Evolutionary conservation across 2,888 invertebrate genomes (phyloP), one percentile per base, ranked within the genome.

Genomic region (Agrotis segetum): DNA sequence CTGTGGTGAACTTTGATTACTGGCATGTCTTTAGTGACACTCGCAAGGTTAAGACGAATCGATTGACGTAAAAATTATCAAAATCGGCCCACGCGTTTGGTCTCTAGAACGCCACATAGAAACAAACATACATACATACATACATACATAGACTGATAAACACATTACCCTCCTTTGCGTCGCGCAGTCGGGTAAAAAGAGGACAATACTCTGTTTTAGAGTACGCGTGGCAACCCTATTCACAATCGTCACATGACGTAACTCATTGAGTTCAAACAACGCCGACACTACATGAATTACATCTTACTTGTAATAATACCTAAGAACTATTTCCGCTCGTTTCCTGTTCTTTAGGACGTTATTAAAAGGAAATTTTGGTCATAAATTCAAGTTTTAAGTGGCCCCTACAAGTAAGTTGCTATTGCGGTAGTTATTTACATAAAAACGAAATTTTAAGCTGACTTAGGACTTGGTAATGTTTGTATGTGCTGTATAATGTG

Each of bases 231-330:
- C 40, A 40, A 40, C 40, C 40, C 40, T 40, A 40, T 82, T 88
- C 82, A 87, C 88, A 83, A 87, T 79, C 81, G 76, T 75, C 77
- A 81, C 67, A 82, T 89, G 87, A 89, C 83, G 85, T 85, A 83
- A 87, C 84, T 55, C 50, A 74, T 53, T 56, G 44, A 76, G 71
- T 83, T 90, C 85, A 88, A 90, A 89, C 87, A 81, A 65, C 70
- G 79, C 91, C 90, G 90, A 79, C 85, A 69, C 1, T 56, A 70
- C 64, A 71, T 70, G 59, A 47, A 62, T 56, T 74, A 69, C 77
- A 63, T 73, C 40, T 62, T 11, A 55, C 62, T 55, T 56, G 60
- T 47, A 55, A 71, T 75, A 68, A 64, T 71, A 67, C 59, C 67
- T 60, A 21, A 60, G 68, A 73, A 71, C 21, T 68, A 64, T 84